These are phyloP conservation scores for Macrotus californicus DNA, from an alignment of 2,113 vertebrate species.

Conservation along the genomic window DNA sequence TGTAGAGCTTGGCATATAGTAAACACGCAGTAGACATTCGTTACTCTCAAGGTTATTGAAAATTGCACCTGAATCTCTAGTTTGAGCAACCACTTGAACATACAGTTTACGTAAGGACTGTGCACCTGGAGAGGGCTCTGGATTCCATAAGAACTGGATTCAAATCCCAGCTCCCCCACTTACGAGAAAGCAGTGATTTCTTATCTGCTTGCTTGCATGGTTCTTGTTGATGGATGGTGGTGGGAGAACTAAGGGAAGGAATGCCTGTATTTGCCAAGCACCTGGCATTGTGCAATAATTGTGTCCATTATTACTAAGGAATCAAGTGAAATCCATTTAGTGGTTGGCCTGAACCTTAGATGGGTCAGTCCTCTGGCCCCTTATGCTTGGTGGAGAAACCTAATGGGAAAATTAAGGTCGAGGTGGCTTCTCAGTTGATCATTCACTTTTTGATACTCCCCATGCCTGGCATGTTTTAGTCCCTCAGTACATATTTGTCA, in stretches of 20 bases:
- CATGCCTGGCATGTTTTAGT: background rate
- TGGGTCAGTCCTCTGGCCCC: background rate
- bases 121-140: background rate
- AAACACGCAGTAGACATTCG: background rate
- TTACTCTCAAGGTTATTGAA: background rate
- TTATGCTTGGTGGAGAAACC: background rate
- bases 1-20: background rate
- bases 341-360: background rate
- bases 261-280: fast-evolving
- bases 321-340: background rate
- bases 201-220: background rate
- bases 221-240: background rate
- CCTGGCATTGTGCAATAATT: fast-evolving
- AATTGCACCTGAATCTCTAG: background rate
- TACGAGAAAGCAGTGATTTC: background rate
- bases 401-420: background rate
- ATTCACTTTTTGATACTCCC: background rate
- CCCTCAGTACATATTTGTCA: background rate
- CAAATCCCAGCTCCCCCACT: background rate
- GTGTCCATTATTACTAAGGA: background rate
- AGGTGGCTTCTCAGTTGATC: background rate
- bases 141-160: background rate
- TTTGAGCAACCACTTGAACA: background rate
- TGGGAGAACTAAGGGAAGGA: background rate
- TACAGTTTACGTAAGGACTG: fast-evolving